Evolutionary conservation across 2,888 invertebrate genomes (phyloP).

Genomic region (Tipula confusa): DNA sequence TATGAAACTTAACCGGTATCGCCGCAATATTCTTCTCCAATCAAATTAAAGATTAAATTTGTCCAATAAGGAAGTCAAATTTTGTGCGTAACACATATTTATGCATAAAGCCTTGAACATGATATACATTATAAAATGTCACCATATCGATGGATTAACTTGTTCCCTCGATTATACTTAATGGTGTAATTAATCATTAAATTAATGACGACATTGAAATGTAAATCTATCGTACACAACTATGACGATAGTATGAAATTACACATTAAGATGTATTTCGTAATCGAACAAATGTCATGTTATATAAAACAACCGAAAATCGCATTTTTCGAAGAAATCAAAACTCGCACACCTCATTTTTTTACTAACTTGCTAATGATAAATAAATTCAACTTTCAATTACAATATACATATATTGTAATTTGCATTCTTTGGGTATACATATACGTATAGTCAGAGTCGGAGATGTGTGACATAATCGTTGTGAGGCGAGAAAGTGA

Average conservation of each 20-base stretch:
- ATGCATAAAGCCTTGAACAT: not conserved
- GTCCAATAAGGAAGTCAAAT: not conserved
- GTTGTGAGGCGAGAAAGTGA: not conserved
- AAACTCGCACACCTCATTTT: not conserved
- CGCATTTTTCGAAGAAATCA: not conserved
- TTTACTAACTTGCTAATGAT: not conserved
- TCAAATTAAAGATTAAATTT: not conserved
- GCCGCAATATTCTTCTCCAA: not conserved
- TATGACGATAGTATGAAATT: not conserved
- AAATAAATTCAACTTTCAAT: slow-evolving; percentile 17
- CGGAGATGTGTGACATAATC: not conserved
- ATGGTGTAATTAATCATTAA: not conserved
- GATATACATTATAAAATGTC: not conserved
- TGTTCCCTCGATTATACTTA: not conserved
- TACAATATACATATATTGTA: too few relatives aligned
- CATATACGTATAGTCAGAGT: not conserved
- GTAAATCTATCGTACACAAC: not conserved
- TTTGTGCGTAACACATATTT: not conserved
- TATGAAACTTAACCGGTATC: not conserved
- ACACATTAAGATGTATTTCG: not conserved
- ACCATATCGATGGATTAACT: too few relatives aligned
- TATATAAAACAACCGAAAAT: not conserved
- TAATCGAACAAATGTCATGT: not conserved
- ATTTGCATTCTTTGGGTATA: slow-evolving; percentile 25
- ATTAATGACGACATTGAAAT: not conserved